Evolutionary conservation across 2,797 vertebrate genomes (phyloP).

Genomic region (Serranus cabrilla): DNA sequence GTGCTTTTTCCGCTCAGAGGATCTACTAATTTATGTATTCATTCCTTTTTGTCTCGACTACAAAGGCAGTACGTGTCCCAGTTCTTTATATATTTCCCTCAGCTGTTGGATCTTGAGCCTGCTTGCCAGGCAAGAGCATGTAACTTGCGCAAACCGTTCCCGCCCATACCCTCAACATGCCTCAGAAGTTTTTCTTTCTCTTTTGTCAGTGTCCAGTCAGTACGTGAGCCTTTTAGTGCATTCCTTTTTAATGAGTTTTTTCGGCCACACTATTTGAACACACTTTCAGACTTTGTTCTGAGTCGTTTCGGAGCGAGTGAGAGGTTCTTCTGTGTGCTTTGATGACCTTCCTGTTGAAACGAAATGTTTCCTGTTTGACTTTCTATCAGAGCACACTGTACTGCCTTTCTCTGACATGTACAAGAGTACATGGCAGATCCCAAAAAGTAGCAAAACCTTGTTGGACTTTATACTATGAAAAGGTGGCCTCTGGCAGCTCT

Average conservation of each 20-base stretch:
- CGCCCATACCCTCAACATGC: conserved; percentile 27
- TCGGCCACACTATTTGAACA: conserved; percentile 10
- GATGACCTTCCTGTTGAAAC: conserved; percentile 32
- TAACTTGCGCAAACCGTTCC: conserved; percentile 46
- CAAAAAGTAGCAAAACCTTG: neutral
- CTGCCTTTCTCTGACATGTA: conserved; percentile 13
- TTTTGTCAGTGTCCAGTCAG: conserved; percentile 44
- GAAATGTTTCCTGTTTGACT: conserved; percentile 31
- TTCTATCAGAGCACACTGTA: neutral
- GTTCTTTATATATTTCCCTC: conserved; percentile 78
- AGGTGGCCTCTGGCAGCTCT: neutral
- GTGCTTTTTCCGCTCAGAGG: conserved; percentile 72
- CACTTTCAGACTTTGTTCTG: conserved; percentile 7
- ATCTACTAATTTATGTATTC: conserved; percentile 84
- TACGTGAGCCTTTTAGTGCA: neutral
- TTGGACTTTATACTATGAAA: conserved; percentile 1
- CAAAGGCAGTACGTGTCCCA: conserved; percentile 80
- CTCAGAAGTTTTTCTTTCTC: conserved; percentile 36
- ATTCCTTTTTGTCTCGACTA: conserved; percentile 86
- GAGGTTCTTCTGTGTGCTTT: conserved; percentile 16
- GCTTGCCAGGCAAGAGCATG: conserved; percentile 53
- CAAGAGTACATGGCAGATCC: neutral
- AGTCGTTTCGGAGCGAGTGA: neutral
- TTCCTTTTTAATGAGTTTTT: conserved; percentile 28
- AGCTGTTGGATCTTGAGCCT: conserved; percentile 61